Base-by-base conservation (phyloP, 2,888 invertebrate genomes). In the Lasioglossum marginatum region DNA sequence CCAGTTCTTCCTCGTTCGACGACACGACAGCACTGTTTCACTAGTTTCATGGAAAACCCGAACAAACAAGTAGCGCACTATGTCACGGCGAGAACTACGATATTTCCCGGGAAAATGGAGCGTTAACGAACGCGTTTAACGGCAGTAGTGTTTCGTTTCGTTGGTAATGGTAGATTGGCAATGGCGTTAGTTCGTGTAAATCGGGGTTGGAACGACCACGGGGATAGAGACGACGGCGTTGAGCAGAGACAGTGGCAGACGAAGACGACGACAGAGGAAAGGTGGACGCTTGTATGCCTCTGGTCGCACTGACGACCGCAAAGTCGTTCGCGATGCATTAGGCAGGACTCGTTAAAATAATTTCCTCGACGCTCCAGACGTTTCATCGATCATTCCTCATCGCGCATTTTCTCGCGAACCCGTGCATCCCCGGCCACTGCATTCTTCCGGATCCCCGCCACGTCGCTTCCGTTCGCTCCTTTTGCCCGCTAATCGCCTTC, bases 271-370 rank as follows among this genome's bases (percentile, higher is more conserved):
- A 37, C 43, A 40, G 75, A 71, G 40, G 48, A 48, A 37, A 57
- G 60, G 52, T 40, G n/a, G 71, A 71, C 66, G 88, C 79, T 79
- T 89, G 79, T 76, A 73, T 80, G 76, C 72, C 57, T 68, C 76
- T 83, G 77, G 60, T 71, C 63, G 66, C 82, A 52, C 68, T 79
- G 78, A 70, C 77, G 73, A 43, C 80, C 76, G 71, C 76, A 71
- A 81, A 81, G 72, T 79, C 74, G 81, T 71, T 77, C 82, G 74
- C 84, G 66, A 87, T 83, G 88, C 89, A 90, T 90, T 90, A 90
- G 88, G 43, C 79, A 82, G 37, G 27, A 80, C 84, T 87, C 83
- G 88, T 89, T 89, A 82, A 82, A 85, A 85, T 82, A 87, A 89
- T 88, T 84, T 83, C 45, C 88, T 40, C 76, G 72, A 74, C 27